Percentiles rank a stretch among this genome's conserved stretches.
phyloP scores from a whole-genome alignment of 1,140 invertebrate species.

The Rhyacophila brunnea region DNA sequence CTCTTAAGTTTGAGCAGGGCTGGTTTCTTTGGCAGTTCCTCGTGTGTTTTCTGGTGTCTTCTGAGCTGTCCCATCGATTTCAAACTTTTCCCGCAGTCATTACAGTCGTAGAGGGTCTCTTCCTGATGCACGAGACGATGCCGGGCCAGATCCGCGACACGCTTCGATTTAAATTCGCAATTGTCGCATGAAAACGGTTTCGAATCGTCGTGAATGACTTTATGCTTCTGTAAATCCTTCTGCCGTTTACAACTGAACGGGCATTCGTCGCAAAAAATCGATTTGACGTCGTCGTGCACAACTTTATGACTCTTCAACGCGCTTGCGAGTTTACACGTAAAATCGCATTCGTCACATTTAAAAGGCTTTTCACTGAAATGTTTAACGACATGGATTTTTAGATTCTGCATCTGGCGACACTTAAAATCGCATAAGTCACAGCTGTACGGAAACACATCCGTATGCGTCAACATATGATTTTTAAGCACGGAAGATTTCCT shows the following conservation, averaged over 20 bases:
- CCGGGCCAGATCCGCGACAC: background rate
- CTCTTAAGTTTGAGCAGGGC: no score
- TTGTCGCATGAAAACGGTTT: slow-evolving; percentile 6
- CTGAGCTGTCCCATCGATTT: no score
- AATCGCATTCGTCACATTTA: slow-evolving; percentile 2
- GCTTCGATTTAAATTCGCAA: background rate
- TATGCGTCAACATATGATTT: no score
- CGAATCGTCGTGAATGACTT: background rate
- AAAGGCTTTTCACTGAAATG: background rate
- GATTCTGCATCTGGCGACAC: no score
- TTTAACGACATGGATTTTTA: no score
- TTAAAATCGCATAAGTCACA: no score
- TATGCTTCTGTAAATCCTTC: background rate
- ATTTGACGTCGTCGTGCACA: background rate
- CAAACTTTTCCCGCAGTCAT: no score
- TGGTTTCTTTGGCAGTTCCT: no score
- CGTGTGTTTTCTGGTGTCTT: no score
- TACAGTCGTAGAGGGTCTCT: no score
- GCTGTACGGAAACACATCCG: no score
- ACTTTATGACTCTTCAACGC: slow-evolving; percentile 5
- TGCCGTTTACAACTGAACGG: slow-evolving; percentile 1
- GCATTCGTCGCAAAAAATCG: background rate
- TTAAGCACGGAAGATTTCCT: no score
- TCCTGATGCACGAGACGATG: background rate
- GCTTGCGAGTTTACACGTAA: background rate